Conservation (phyloP, 2,888 invertebrate genomes). For the Agonopterix subpropinquella region DNA sequence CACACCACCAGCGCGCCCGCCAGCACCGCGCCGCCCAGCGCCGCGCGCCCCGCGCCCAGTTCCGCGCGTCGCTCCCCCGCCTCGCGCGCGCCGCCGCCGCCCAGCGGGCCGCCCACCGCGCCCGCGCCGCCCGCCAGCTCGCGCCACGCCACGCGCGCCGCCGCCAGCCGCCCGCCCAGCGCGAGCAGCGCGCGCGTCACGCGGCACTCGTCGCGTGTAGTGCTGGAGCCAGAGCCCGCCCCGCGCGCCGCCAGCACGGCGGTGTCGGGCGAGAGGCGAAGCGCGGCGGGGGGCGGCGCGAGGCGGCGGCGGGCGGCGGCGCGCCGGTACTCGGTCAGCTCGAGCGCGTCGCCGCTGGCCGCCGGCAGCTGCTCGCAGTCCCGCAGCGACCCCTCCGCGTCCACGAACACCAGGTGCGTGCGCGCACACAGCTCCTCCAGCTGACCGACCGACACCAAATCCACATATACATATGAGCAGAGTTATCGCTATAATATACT, state of each 20-base stretch:
- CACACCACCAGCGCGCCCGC: conserved; percentile 84
- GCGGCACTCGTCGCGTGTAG: conserved; percentile 8
- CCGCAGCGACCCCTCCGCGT: conserved; percentile 83
- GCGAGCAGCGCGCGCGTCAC: conserved; percentile 38
- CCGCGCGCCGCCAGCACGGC: conserved; percentile 20
- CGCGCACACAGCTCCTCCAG: conserved; percentile 74
- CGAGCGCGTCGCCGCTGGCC: conserved; percentile 80
- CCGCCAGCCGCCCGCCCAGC: conserved; percentile 50
- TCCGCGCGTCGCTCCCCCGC: conserved; percentile 85
- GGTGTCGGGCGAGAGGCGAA: conserved; percentile 9
- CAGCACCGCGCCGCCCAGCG: conserved; percentile 83
- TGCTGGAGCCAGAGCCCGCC: conserved; percentile 3
- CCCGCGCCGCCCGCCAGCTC: conserved; percentile 71
- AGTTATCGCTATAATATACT: no score
- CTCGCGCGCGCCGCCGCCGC: conserved; percentile 79
- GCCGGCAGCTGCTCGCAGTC: conserved; percentile 86
- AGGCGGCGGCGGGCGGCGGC: conserved; percentile 79
- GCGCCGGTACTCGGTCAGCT: conserved; percentile 82
- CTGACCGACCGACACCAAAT: no score
- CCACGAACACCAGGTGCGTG: conserved; percentile 85
- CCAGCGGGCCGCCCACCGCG: conserved; percentile 77
- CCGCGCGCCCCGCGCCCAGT: conserved; percentile 78
- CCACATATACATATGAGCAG: no score
- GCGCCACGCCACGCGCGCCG: conserved; percentile 78
- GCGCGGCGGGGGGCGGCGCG: conserved; percentile 48